phyloP scores from a whole-genome alignment of 2,888 invertebrate species.

The Serripes groenlandicus region DNA sequence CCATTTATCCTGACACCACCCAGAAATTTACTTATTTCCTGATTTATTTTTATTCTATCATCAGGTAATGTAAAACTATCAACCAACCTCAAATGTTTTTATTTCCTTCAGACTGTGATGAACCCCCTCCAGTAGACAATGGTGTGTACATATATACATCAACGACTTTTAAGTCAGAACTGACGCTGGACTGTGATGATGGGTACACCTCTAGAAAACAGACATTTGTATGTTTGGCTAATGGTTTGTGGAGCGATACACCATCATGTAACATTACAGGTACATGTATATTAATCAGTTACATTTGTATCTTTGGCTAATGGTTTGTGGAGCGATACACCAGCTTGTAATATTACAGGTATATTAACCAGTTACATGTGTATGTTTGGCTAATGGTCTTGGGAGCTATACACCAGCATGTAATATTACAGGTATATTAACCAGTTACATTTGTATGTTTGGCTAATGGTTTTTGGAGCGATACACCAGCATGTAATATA shows the following conservation, averaged over 20 bases:
- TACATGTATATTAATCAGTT: no score
- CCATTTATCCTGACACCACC: no score
- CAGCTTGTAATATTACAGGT: neutral
- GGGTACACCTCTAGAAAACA: neutral
- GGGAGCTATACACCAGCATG: no score
- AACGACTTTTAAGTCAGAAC: neutral
- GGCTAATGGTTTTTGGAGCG: no score
- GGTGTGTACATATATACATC: neutral
- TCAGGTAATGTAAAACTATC: no score
- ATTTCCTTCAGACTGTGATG: slow-evolving; percentile 1
- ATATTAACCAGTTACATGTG: neutral
- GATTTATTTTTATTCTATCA: no score
- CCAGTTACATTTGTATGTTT: no score
- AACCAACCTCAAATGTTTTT: no score
- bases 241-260: neutral
- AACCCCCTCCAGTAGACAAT: neutral
- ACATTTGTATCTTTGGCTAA: neutral
- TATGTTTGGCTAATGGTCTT: no score
- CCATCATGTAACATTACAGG: neutral
- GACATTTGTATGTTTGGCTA: neutral
- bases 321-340: neutral
- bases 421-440: no score
- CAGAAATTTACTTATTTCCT: no score
- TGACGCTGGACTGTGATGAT: neutral
- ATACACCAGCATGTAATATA: no score